Evolutionary conservation across 2,888 invertebrate species (phyloP).

Genomic region (Stenolophus ochropezus): DNA sequence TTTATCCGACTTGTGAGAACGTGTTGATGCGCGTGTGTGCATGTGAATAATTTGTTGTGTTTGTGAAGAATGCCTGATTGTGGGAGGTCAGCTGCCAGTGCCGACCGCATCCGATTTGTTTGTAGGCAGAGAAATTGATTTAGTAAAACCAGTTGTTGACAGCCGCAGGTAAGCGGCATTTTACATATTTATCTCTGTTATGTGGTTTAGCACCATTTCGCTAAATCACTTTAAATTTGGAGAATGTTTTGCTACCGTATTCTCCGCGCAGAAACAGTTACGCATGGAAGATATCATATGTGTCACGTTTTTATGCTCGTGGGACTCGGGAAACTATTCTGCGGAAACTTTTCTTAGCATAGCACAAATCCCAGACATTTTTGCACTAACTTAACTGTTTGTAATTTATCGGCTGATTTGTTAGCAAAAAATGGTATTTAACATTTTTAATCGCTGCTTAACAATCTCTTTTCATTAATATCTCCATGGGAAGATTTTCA

Average conservation of each 20-base stretch:
- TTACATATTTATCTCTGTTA: conserved; percentile 33
- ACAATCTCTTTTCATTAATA: neutral
- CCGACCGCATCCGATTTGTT: neutral
- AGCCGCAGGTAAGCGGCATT: conserved; percentile 37
- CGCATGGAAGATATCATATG: neutral
- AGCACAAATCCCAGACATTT: conserved; percentile 1
- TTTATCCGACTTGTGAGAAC: too few relatives aligned
- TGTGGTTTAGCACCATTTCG: conserved; percentile 36
- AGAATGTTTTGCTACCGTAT: conserved; percentile 39
- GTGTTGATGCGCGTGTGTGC: neutral
- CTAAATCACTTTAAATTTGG: conserved; percentile 27
- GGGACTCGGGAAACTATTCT: conserved; percentile 5
- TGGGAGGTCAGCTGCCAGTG: neutral
- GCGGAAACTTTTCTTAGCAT: conserved; percentile 21
- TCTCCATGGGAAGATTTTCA: neutral
- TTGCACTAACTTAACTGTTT: neutral
- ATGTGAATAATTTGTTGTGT: neutral
- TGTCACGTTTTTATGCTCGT: neutral
- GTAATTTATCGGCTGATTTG: neutral
- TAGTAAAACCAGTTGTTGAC: conserved; percentile 31
- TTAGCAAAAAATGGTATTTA: neutral
- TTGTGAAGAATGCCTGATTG: neutral
- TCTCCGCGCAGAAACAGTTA: conserved; percentile 36
- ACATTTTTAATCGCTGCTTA: neutral
- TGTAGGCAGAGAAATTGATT: conserved; percentile 1